Evolutionary conservation across 1,140 invertebrate genomes (phyloP).

Genomic region (Bathynomus jamesi): DNA sequence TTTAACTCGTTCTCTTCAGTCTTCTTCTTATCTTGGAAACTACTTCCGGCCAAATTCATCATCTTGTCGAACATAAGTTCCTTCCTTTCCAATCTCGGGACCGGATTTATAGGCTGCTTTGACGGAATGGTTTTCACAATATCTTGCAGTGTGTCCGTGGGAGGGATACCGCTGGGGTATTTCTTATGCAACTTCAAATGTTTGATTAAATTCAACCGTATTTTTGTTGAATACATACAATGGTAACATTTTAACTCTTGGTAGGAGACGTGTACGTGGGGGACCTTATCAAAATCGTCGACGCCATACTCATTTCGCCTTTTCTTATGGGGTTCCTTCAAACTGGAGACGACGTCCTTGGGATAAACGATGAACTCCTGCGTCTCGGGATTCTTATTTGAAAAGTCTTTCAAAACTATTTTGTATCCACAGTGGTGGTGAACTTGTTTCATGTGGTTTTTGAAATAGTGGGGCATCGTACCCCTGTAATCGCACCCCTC

Average conservation of each 20-base stretch:
- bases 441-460: slow-evolving; percentile 51
- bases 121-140: slow-evolving; percentile 30
- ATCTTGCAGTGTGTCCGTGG: slow-evolving; percentile 48
- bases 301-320: slow-evolving; percentile 50
- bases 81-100: slow-evolving; percentile 64
- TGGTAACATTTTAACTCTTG: slow-evolving; percentile 55
- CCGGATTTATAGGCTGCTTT: slow-evolving; percentile 58
- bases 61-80: slow-evolving; percentile 76
- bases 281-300: slow-evolving; percentile 55
- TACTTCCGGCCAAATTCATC: slow-evolving; percentile 67
- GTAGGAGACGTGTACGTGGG: slow-evolving; percentile 55
- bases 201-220: slow-evolving; percentile 61
- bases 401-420: slow-evolving; percentile 47
- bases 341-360: slow-evolving; percentile 15
- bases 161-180: slow-evolving; percentile 36
- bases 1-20: slow-evolving; percentile 24
- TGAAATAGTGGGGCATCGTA: slow-evolving; percentile 42
- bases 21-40: slow-evolving; percentile 47
- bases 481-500: slow-evolving; percentile 39
- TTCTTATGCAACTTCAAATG: slow-evolving; percentile 57
- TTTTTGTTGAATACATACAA: slow-evolving; percentile 63
- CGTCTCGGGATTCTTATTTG: slow-evolving; percentile 47
- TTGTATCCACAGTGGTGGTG: slow-evolving; percentile 41
- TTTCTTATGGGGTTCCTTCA: slow-evolving; percentile 33
- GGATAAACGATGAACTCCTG: slow-evolving; percentile 50